Evolutionary conservation across 2,888 invertebrate genomes (phyloP).

Genomic region (Drosophila peninsularis): DNA sequence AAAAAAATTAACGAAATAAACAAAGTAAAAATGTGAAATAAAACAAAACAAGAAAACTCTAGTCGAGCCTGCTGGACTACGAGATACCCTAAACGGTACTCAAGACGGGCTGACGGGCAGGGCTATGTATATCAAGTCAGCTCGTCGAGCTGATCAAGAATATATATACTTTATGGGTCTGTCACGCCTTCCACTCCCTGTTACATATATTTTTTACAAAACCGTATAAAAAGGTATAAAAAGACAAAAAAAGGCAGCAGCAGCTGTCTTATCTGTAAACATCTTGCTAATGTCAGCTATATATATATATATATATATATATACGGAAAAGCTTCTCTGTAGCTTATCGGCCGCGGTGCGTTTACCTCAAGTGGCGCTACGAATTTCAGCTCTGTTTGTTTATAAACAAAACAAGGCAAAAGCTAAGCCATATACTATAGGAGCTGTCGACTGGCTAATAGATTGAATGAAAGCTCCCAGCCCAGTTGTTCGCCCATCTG

Average conservation of each 20-base stretch:
- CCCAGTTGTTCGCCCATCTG: constrained; percentile 29
- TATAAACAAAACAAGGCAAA: constrained; percentile 55
- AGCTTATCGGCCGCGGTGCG: constrained; percentile 27
- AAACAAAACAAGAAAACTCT: too few species aligned
- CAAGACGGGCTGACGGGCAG: too few species aligned
- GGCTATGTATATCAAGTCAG: too few species aligned
- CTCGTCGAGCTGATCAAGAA: too few species aligned
- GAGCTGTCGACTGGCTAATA: neutral
- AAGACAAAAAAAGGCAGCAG: neutral
- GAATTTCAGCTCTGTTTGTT: constrained; percentile 40
- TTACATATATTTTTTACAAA: too few species aligned
- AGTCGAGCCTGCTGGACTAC: too few species aligned
- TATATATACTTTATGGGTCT: too few species aligned
- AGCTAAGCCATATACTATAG: constrained; percentile 5
- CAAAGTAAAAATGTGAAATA: neutral
- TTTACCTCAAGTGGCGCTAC: constrained; percentile 30
- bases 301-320: neutral
- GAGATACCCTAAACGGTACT: too few species aligned
- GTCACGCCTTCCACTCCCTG: too few species aligned
- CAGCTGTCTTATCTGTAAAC: constrained; percentile 15
- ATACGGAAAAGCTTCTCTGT: neutral
- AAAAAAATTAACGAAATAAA: neutral
- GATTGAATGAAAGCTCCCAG: constrained; percentile 9
- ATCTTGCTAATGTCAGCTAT: constrained; percentile 14
- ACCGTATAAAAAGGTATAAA: too few species aligned